Evolutionary conservation across 2,797 vertebrate genomes (phyloP).

Genomic region (Enteromius fasciolatus): DNA sequence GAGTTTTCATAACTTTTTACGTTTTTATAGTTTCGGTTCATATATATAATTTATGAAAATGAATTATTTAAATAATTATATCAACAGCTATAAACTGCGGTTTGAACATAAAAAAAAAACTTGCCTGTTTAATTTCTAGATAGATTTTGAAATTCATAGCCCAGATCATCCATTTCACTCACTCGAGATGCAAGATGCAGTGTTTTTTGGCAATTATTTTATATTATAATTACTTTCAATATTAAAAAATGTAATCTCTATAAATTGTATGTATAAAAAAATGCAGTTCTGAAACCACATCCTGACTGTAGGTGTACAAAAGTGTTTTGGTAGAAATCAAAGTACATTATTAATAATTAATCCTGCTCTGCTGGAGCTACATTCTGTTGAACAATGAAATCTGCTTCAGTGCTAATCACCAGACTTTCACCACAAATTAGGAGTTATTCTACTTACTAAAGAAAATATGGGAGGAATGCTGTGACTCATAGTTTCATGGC

Average conservation of each 20-base stretch:
- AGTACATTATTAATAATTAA: constrained; percentile 12
- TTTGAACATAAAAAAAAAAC: neutral
- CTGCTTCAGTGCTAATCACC: neutral
- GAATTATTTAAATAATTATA: neutral
- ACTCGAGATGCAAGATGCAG: neutral
- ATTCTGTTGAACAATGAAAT: neutral
- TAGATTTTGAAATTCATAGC: neutral
- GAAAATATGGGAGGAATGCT: neutral
- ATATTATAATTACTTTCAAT: neutral
- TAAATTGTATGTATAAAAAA: neutral
- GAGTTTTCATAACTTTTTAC: neutral
- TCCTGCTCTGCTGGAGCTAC: neutral
- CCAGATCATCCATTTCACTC: neutral
- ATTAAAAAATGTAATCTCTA: neutral
- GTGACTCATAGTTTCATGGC: neutral
- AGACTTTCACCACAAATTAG: neutral
- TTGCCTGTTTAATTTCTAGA: neutral
- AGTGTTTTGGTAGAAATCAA: constrained; percentile 14
- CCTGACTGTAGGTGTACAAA: neutral
- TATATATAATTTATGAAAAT: neutral
- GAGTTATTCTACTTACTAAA: neutral
- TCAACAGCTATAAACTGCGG: neutral
- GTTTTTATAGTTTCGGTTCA: neutral
- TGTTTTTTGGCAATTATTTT: neutral
- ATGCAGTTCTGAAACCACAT: neutral